phyloP scores from a whole-genome alignment of 2,797 vertebrate species.

The Acipenser oxyrinchus region DNA sequence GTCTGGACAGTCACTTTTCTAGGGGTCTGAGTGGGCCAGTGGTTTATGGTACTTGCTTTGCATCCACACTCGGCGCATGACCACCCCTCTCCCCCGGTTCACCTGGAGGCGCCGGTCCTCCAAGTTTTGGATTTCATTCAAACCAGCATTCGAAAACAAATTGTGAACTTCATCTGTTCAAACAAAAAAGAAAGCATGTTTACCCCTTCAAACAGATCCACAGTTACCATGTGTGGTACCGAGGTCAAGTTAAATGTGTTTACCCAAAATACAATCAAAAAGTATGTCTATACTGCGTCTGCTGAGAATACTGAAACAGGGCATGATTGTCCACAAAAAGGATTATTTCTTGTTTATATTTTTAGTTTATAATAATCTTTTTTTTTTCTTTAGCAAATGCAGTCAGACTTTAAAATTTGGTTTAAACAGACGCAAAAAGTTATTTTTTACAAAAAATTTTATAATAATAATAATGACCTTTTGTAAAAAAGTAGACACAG shows the following conservation, averaged over 20 bases:
- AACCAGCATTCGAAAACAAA: constrained; percentile 75
- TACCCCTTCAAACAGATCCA: too few relatives aligned
- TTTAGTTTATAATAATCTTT: too few relatives aligned
- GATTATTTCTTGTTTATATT: too few relatives aligned
- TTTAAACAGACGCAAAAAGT: too few relatives aligned
- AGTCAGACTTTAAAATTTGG: too few relatives aligned
- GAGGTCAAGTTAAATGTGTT: too few relatives aligned
- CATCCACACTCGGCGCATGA: constrained; percentile 84
- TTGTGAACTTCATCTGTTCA: constrained; percentile 68
- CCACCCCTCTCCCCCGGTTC: constrained; percentile 80
- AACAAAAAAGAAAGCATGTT: constrained; percentile 23
- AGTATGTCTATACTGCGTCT: too few relatives aligned
- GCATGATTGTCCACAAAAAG: too few relatives aligned
- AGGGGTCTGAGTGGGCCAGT: constrained; percentile 5
- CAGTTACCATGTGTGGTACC: too few relatives aligned
- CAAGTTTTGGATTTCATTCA: constrained; percentile 81
- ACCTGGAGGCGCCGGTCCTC: constrained; percentile 84
- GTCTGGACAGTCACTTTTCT: neutral
- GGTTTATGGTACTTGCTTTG: constrained; percentile 86
- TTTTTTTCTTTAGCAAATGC: too few relatives aligned
- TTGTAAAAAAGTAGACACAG: constrained; percentile 86
- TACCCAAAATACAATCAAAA: too few relatives aligned
- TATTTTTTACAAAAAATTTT: neutral
- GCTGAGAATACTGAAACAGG: too few relatives aligned
- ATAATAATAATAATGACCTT: constrained; percentile 58